These are phyloP conservation scores for Epinephelus malabaricus DNA, from an alignment of 2,797 vertebrate species.

Conservation along the genomic window DNA sequence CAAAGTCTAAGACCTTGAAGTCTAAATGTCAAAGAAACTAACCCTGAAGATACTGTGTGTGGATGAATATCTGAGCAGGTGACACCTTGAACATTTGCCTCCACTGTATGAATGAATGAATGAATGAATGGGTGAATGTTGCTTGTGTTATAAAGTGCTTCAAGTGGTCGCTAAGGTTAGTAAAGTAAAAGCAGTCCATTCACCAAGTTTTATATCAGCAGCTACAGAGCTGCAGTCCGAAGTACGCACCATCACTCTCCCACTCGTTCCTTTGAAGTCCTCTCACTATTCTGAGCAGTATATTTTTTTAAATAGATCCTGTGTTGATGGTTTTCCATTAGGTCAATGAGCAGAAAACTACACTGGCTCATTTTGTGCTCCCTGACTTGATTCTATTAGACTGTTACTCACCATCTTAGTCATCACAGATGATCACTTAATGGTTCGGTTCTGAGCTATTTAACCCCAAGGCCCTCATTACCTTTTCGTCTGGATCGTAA, in stretches of 20 bases:
- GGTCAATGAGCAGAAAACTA: conserved; percentile 68
- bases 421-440: conserved; percentile 71
- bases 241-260: not conserved
- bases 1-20: too few relatives aligned
- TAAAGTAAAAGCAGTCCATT: too few relatives aligned
- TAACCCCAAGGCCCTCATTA: conserved; percentile 74
- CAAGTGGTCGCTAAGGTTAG: too few relatives aligned
- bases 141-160: too few relatives aligned
- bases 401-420: conserved; percentile 66
- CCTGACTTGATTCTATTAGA: conserved; percentile 69
- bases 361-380: conserved; percentile 60
- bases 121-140: too few relatives aligned
- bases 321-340: conserved; percentile 63
- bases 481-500: conserved; percentile 66
- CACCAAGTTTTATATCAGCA: not conserved
- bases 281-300: conserved; percentile 7
- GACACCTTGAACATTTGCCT: too few relatives aligned
- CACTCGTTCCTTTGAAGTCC: not conserved
- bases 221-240: not conserved
- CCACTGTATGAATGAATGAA: too few relatives aligned
- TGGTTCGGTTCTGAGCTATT: conserved; percentile 69
- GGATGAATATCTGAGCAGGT: too few relatives aligned
- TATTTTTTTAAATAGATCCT: conserved; percentile 43
- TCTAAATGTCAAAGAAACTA: too few relatives aligned
- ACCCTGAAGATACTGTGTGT: too few relatives aligned